Evolutionary conservation across 92 coral and sea anemone species (phyloP), one percentile per base, ranked within the genome.

Genomic region (Palythoa grandiflora): DNA sequence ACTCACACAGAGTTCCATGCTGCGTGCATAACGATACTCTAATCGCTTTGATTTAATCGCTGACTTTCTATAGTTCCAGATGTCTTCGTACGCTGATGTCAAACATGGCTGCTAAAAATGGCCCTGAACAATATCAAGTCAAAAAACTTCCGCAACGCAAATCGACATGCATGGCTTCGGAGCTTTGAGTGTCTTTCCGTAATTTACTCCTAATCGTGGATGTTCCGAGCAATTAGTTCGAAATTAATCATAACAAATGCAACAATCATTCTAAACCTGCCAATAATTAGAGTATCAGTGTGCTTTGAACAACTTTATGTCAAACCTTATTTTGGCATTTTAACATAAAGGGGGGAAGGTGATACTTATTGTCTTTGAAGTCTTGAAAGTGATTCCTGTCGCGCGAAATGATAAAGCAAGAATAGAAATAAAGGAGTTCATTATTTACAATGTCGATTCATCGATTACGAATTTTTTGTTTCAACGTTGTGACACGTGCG

Each of bases 1-100:
- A 66, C 86, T 81, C 86, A 65, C 86, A 81, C 86, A 66, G 86
- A 81, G 86, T 8, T 9, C 40, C 86, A 81, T 35, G 86, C 86
- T 35, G 86, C 19, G 86, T 38, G 71, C 86, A 81, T 81, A 81
- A 81, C 86, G 86, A 81, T 81, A 81, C 63, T 81, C 21, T 66
- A 81, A 81, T 81, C 44, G 20, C 54, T 79, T 79, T 79, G 39
- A 79, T 79, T 79, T 81, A 37, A 81, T 81, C 61, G 13, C 20
- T 15, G 76, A 66, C 86, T 81, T 44, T 81, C 63, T 68, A 9
- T 16, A 19, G 19, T 44, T 66, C 75, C 86, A 81, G 86, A 81
- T 81, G 86, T 81, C 66, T 81, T 68, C 52, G 20, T 37, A 19
- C 19, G 53, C 57, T 5, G 28, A 68, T 81, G 71, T 66, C 59